Percentiles rank a stretch among this genome's conserved stretches.
These are phyloP conservation scores for Megaustenia siamemsis DNA, from an alignment of 2,888 invertebrate genomes.

Conservation along the genomic window DNA sequence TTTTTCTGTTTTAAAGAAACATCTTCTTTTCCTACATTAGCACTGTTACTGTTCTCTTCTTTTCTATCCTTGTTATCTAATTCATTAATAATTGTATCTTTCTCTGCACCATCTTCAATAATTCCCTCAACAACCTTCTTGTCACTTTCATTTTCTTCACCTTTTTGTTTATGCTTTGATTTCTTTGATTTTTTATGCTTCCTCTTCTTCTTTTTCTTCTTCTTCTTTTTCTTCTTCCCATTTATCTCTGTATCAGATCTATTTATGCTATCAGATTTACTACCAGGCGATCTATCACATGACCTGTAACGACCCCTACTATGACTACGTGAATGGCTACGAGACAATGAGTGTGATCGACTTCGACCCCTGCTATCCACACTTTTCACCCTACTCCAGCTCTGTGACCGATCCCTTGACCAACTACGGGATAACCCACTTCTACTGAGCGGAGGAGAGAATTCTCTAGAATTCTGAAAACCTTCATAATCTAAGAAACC, in stretches of 20 bases:
- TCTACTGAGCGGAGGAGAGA: neutral
- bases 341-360: slow-evolving; percentile 8
- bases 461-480: slow-evolving; percentile 2
- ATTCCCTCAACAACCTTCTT: neutral
- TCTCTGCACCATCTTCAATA: slow-evolving; percentile 9
- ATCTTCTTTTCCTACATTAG: neutral
- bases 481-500: slow-evolving; percentile 12
- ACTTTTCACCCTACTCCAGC: slow-evolving; percentile 1
- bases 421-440: slow-evolving; percentile 26
- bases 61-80: neutral
- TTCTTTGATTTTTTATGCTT: slow-evolving; percentile 54
- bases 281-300: slow-evolving; percentile 6
- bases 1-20: neutral
- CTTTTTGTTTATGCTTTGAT: slow-evolving; percentile 4
- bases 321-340: neutral
- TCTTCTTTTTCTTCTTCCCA: slow-evolving; percentile 51
- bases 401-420: slow-evolving; percentile 5
- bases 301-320: slow-evolving; percentile 15
- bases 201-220: slow-evolving; percentile 46
- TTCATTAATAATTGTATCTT: neutral
- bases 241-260: slow-evolving; percentile 18
- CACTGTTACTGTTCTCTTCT: neutral
- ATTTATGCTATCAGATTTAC: neutral
- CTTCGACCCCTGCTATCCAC: slow-evolving; percentile 9
- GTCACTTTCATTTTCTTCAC: neutral